Conservation (phyloP, 2,113 vertebrate species). For the Pygoscelis antarcticus region DNA sequence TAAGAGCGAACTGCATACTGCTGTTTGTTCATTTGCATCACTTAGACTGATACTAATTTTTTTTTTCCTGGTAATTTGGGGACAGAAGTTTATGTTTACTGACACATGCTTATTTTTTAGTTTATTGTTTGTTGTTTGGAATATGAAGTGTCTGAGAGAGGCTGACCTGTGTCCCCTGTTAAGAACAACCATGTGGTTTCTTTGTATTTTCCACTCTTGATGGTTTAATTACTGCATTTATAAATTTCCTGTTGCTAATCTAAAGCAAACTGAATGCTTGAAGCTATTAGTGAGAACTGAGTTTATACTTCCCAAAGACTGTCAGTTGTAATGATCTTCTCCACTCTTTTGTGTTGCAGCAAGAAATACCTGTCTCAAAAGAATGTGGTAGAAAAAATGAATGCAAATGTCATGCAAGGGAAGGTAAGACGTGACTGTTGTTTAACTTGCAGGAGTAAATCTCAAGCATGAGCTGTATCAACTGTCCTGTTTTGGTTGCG, state of each 20-base stretch:
- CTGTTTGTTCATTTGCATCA: neutral
- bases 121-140: neutral
- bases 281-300: neutral
- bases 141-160: neutral
- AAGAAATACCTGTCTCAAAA: conserved; percentile 98
- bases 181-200: neutral
- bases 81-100: neutral
- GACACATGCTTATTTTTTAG: fast-evolving
- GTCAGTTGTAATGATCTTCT: neutral
- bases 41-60: neutral
- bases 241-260: neutral
- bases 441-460: neutral
- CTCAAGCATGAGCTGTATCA: too few species aligned
- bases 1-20: conserved; percentile 62
- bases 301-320: neutral
- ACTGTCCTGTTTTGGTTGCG: neutral
- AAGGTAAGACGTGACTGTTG: conserved; percentile 80
- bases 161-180: neutral
- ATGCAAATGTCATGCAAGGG: conserved; percentile 91
- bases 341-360: conserved; percentile 71
- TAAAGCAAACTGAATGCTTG: neutral
- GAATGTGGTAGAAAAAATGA: conserved; percentile 98
- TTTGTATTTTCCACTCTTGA: neutral
- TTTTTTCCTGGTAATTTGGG: neutral
- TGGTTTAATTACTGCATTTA: neutral